phyloP scores from a whole-genome alignment of 2,888 invertebrate species.

The Lucinisca nassula region DNA sequence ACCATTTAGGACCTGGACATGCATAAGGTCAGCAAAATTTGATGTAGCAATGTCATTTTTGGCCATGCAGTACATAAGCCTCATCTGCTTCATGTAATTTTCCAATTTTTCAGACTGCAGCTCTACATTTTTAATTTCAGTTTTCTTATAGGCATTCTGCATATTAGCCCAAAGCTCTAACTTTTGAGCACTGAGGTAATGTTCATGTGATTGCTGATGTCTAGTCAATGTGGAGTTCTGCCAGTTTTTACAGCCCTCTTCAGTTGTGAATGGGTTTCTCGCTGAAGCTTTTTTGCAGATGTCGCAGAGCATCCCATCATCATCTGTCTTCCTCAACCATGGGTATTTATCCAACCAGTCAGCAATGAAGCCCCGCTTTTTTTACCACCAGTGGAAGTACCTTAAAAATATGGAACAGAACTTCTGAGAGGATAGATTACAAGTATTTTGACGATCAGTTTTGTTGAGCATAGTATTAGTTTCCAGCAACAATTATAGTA shows the following conservation, averaged over 20 bases:
- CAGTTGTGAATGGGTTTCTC: background rate
- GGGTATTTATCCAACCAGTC: background rate
- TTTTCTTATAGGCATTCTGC: background rate
- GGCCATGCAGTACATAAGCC: constrained; percentile 27
- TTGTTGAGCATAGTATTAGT: too few species aligned
- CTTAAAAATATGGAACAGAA: background rate
- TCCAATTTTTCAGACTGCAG: background rate
- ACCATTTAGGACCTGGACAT: constrained; percentile 27
- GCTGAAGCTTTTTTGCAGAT: background rate
- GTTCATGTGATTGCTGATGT: background rate
- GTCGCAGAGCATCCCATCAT: background rate
- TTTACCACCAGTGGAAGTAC: background rate
- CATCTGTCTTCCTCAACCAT: background rate
- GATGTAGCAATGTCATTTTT: constrained; percentile 24
- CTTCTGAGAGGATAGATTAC: too few species aligned
- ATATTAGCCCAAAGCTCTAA: background rate
- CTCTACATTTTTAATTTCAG: background rate
- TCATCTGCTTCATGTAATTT: constrained; percentile 11
- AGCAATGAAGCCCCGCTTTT: background rate
- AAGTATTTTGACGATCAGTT: too few species aligned
- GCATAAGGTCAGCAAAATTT: constrained; percentile 14
- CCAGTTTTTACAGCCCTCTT: background rate
- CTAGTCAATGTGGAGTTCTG: background rate
- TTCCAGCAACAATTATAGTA: too few species aligned
- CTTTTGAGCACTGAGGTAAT: background rate